Conservation (phyloP, 1,140 invertebrate species). For the Papilio machaon region DNA sequence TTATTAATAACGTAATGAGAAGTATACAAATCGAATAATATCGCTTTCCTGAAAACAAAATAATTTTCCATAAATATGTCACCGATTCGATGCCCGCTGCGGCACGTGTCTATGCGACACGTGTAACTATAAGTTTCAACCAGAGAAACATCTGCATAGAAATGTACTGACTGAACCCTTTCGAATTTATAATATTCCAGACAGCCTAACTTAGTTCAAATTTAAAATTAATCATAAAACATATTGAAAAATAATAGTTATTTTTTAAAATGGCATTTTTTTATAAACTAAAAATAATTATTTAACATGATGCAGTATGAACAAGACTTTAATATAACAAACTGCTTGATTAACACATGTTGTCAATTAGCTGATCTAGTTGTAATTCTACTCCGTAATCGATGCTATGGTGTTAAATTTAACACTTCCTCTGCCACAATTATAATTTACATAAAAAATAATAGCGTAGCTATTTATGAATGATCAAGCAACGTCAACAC, state of each 20-base stretch:
- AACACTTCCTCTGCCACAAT: not conserved
- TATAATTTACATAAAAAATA: not conserved
- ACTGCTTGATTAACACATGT: not conserved
- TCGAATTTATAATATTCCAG: too few relatives aligned
- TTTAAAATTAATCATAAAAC: too few relatives aligned
- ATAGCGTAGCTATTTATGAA: not conserved
- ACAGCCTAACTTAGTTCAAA: too few relatives aligned
- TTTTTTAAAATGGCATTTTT: not conserved
- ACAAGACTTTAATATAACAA: not conserved
- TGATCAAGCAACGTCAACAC: not conserved
- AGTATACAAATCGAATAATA: not conserved
- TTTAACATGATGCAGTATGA: not conserved
- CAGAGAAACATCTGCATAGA: not conserved
- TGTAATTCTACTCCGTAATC: not conserved
- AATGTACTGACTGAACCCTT: not conserved
- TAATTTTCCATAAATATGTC: not conserved
- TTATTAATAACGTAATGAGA: not conserved
- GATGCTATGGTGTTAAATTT: slow-evolving; percentile 1
- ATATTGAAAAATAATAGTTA: too few relatives aligned
- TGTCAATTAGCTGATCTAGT: not conserved
- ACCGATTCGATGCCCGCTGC: not conserved
- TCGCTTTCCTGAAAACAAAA: not conserved
- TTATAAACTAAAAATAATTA: not conserved
- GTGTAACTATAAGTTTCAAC: not conserved
- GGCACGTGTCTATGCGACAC: not conserved